Evolutionary conservation across 2,113 vertebrate genomes (phyloP).

Genomic region (Budorcas taxicolor): DNA sequence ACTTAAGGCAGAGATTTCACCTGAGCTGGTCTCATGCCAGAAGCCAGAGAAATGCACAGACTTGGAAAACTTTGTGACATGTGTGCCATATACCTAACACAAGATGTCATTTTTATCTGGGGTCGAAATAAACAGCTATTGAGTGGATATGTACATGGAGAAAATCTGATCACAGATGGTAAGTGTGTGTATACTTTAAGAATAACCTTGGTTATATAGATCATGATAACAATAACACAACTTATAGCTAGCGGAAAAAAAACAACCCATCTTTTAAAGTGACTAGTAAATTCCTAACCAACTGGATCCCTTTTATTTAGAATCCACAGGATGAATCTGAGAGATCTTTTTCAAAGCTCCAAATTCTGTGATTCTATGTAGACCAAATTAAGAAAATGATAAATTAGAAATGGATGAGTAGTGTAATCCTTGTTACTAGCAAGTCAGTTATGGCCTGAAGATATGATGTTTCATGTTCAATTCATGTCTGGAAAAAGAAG

Average conservation of each 20-base stretch:
- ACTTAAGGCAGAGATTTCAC: neutral
- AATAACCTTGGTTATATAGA: neutral
- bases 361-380: neutral
- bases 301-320: neutral
- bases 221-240: neutral
- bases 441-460: neutral
- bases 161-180: neutral
- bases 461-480: neutral
- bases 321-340: neutral
- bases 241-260: neutral
- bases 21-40: neutral
- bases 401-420: neutral
- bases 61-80: neutral
- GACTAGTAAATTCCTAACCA: neutral
- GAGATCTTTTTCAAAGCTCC: neutral
- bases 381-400: neutral
- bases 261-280: neutral
- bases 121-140: neutral
- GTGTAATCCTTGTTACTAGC: neutral
- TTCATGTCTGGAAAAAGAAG: neutral
- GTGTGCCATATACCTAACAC: neutral
- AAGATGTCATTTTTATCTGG: neutral
- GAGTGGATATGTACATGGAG: neutral
- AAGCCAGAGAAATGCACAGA: neutral
- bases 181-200: neutral